phyloP scores from a whole-genome alignment of 2,797 vertebrate species.

The Gymnothorax reevesii region DNA sequence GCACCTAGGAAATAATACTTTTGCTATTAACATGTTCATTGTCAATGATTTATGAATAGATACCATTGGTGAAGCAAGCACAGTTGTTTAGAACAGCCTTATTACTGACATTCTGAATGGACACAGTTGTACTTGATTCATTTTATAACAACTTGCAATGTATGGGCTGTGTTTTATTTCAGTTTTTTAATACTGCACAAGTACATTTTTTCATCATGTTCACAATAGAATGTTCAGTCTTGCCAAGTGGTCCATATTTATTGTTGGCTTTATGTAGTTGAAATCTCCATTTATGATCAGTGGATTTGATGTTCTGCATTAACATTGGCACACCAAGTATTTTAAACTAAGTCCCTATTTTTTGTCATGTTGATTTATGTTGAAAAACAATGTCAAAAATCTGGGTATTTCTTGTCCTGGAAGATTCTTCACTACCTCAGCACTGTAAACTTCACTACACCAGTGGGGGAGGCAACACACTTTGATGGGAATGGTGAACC shows the following conservation, averaged over 20 bases:
- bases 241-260: background rate
- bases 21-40: no score
- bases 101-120: no score
- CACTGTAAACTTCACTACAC: conserved; percentile 56
- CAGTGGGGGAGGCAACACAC: conserved; percentile 53
- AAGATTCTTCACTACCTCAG: conserved; percentile 52
- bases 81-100: no score
- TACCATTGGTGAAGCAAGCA: no score
- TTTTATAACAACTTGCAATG: no score
- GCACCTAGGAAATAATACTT: no score
- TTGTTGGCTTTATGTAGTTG: background rate
- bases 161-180: no score
- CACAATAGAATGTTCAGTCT: background rate
- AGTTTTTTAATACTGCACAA: no score
- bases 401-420: background rate
- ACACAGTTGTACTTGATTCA: no score
- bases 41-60: no score
- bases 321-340: background rate
- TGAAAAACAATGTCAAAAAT: background rate
- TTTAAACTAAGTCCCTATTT: background rate
- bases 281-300: background rate
- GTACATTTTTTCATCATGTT: no score
- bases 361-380: background rate
- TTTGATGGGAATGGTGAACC: conserved; percentile 55
- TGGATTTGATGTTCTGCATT: background rate